Evolutionary conservation across 1,140 invertebrate species (phyloP), one percentile per base, ranked within the genome.

Genomic region (Pristionchus pacificus): DNA sequence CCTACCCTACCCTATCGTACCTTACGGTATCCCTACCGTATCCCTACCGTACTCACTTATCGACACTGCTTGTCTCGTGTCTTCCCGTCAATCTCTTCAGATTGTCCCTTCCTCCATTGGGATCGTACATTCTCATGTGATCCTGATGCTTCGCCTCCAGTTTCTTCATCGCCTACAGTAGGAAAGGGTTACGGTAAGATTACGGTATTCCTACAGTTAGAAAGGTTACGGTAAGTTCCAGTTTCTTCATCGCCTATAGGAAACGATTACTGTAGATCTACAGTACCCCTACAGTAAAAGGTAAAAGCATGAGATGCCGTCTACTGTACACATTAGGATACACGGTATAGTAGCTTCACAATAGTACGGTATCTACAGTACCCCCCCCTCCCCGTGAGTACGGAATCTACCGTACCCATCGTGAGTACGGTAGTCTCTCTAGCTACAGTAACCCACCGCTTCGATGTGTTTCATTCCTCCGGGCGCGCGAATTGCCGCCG

Each of bases 51-150:
- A n/a, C 89, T 49, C 38, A 49, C 38, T 93, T 90, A 77, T 92
- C 89, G 80, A 92, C 92, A 27, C 89, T 91, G 59, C 91, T 84
- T 0, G 92, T 93, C 84, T 93, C 91, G 80, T 90, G 90, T 77
- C 87, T 88, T 25, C 92, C 92, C 19, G 91, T 92, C 14, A 93
- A 84, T 60, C 92, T 86, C 79, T 91, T 88, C 80, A 90, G 89
- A 83, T 93, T 93, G 84, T 92, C 91, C 61, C 90, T 89, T 67
- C 89, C 89, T 79, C 89, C 89, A 68, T 90, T 89, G 1, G 91
- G 92, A 83, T 95, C 92, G 82, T 97, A 97, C 0, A 89, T 89
- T 78, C 89, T 88, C 83, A 96, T 95, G 79, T 95, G 93, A 19
- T 75, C 73, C 60, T 29, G 1, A 60, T 74, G 72, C 2, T 49